Base-by-base conservation (phyloP, 2,888 invertebrate genomes). In the Acanthoscelides obtectus region DNA sequence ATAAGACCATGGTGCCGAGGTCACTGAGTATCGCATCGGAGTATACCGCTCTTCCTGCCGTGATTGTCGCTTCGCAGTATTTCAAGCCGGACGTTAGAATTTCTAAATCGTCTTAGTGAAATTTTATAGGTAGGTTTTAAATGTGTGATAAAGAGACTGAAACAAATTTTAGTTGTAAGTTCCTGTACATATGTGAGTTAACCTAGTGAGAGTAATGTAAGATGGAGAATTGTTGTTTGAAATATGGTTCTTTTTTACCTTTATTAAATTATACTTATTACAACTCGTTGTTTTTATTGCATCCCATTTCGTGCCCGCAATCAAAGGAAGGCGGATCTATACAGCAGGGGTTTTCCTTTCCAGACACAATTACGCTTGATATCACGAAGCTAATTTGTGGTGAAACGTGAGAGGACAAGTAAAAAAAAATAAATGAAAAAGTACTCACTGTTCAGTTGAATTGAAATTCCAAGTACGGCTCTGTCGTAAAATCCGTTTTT, bases 21-120 rank as follows among this genome's bases (percentile, higher is more conserved):
- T 75, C 78, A 67, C 73, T 82, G n/a, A 81, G 81, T 71, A 77
- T 81, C 27, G 73, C 77, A 20, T 71, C 78, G 2, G 81, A 81
- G n/a, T 85, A 85, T 68, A 77, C 80, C 20, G 81, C 84, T 4
- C 79, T 85, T 68, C 82, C 83, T n/a, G n/a, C n/a, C 25, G 80
- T 85, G 27, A 79, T 81, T 2, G 80, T 84, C 21, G 79, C 80
- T 4, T 72, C 77, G 3, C 79, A 82, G 68, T 80, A 80, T 75
- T 78, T 83, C 22, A 78, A 77, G 69, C 80, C 80, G 19, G 77
- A 80, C 20, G 73, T 80, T 68, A 77, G 75, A 75, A 73, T 64
- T 72, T 75, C 67, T 72, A 71, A 69, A 45, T 69, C 75, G 71
- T 70, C 71, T 70, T 72, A 67, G 22, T 69, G 64, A 25, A 27